Base-by-base conservation (phyloP, 2,888 invertebrate species). In the Cacoxenus indagator region DNA sequence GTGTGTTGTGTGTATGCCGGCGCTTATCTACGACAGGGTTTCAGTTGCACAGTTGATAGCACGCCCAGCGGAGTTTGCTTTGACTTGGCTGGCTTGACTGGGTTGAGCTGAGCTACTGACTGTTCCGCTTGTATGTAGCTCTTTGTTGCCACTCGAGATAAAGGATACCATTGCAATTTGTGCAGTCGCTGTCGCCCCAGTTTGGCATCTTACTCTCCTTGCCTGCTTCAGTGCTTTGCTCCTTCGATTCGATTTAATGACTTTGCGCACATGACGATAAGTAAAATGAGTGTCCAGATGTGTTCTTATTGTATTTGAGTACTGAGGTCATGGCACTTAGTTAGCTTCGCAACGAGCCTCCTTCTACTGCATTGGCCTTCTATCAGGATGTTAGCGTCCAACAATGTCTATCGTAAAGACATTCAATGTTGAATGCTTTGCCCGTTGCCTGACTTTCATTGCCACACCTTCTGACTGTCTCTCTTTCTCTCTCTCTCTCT, bases 81-180 rank as follows among this genome's bases (percentile, higher is more conserved):
- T 51, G 51, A 51, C 51, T 51, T 51, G n/a, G 51, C 9, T 51
- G 17, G 9, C 37, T 37, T 37, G 9, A 17, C 22, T 22, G 19
- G 22, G 19, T 9, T 51, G 45, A 43, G 59, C 31, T 37, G 31
- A 57, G 27, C 57, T 27, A 27, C n/a, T n/a, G n/a, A n/a, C n/a
- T 22, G 14, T 57, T 57, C n/a, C n/a, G 26, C 59, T 27, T 14
- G 29, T 26, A 31, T 8, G 29, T 17, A 31, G 59, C 11, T 24
- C 27, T 24, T 55, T 55, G 27, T 55, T 62, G 65, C 51, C 54
- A 67, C 62, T 65, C 70, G 67, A 71, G 67, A 64, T 67, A 59
- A 67, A 69, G 80, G 83, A 80, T 81, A 81, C 74, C 83, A 83
- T 81, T 81, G 80, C 80, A 80, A 83, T 80, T 80, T 80, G 80